Percentiles rank a stretch among this genome's conserved stretches.
These are phyloP conservation scores for Andrena marginata DNA, from an alignment of 2,888 invertebrate species.

Conservation along the genomic window DNA sequence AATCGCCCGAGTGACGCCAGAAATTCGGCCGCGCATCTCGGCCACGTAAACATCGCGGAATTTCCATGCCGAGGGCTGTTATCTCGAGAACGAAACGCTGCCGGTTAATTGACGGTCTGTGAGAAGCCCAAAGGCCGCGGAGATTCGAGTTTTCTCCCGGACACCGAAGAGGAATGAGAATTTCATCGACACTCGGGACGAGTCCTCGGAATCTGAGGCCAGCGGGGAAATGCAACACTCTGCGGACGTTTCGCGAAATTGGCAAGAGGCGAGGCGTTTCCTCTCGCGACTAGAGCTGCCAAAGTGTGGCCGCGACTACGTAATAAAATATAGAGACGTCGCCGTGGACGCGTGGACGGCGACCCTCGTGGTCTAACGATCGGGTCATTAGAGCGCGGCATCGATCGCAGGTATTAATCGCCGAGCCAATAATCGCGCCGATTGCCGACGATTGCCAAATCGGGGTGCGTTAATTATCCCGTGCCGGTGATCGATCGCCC, in stretches of 20 bases:
- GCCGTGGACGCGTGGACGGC: not conserved
- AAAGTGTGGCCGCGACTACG: slow-evolving; percentile 20
- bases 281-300: slow-evolving; percentile 31
- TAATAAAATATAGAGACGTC: slow-evolving; percentile 24
- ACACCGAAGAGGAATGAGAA: not conserved
- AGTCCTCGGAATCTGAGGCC: no score
- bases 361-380: slow-evolving; percentile 15
- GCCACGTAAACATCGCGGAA: slow-evolving; percentile 34
- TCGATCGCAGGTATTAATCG: slow-evolving; percentile 15
- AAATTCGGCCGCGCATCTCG: slow-evolving; percentile 51
- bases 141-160: not conserved
- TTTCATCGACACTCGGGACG: no score
- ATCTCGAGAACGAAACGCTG: not conserved
- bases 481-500: slow-evolving; percentile 63
- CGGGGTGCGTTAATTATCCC: slow-evolving; percentile 54
- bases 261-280: slow-evolving; percentile 9
- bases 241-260: not conserved
- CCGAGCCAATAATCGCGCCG: slow-evolving; percentile 21
- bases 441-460: slow-evolving; percentile 38
- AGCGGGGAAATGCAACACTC: not conserved
- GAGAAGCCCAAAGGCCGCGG: not conserved
- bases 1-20: slow-evolving; percentile 64
- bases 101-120: not conserved
- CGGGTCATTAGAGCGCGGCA: slow-evolving; percentile 39
- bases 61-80: not conserved